Conservation (phyloP, 2,797 vertebrate genomes). For the Sorex maritimensis region DNA sequence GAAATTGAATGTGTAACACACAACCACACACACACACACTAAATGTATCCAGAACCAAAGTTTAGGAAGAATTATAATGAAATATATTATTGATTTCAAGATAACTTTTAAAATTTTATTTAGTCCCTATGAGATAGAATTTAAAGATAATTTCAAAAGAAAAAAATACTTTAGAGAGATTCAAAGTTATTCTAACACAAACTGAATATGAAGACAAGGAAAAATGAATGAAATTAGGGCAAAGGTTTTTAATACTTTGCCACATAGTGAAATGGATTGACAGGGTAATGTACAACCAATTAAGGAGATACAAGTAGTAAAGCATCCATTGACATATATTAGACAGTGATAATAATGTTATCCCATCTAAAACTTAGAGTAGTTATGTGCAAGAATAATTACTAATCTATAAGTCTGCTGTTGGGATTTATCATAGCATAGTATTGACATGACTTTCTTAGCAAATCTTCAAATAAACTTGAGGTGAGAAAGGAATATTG, state of each 20-base stretch:
- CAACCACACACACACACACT: background rate
- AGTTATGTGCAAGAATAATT: slow-evolving; percentile 73
- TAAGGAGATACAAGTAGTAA: slow-evolving; percentile 68
- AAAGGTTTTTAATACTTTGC: slow-evolving; percentile 68
- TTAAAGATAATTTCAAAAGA: slow-evolving; percentile 80
- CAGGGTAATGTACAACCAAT: slow-evolving; percentile 7
- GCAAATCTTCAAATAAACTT: slow-evolving; percentile 77
- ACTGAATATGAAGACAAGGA: slow-evolving; percentile 53
- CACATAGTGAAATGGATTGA: slow-evolving; percentile 75
- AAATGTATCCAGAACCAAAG: slow-evolving; percentile 58
- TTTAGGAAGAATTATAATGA: slow-evolving; percentile 59
- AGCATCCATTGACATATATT: slow-evolving; percentile 63
- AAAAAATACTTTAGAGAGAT: slow-evolving; percentile 11
- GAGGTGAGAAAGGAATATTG: slow-evolving; percentile 37
- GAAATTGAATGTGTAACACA: slow-evolving; percentile 60
- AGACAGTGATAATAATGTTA: slow-evolving; percentile 67
- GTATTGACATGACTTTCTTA: slow-evolving; percentile 58
- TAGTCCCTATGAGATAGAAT: background rate
- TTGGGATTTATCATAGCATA: slow-evolving; percentile 59
- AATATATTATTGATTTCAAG: slow-evolving; percentile 84
- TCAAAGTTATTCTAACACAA: slow-evolving; percentile 39
- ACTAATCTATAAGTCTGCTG: slow-evolving; percentile 40
- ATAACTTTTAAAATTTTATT: background rate
- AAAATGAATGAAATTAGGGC: slow-evolving; percentile 59
- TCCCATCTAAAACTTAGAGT: slow-evolving; percentile 10